These are phyloP conservation scores for Buceros bicornis DNA, from an alignment of 2,797 vertebrate species.

Conservation along the genomic window DNA sequence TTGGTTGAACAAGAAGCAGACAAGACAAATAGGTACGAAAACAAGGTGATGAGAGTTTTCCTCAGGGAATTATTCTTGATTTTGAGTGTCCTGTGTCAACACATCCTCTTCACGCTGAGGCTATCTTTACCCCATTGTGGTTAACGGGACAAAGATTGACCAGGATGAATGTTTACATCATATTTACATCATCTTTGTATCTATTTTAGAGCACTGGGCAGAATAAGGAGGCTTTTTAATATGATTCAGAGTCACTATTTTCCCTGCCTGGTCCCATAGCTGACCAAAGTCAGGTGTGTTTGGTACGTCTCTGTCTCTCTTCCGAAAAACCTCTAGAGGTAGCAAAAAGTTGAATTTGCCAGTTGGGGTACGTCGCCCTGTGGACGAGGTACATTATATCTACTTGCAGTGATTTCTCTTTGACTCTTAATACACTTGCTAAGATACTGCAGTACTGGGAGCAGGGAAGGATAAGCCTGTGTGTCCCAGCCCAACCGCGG, in stretches of 20 bases:
- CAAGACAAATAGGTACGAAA: neutral
- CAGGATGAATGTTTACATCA: neutral
- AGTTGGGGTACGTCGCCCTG: neutral
- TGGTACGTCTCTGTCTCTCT: neutral
- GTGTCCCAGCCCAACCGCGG: neutral
- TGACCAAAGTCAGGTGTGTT: neutral
- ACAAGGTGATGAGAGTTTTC: neutral
- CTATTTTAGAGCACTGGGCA: neutral
- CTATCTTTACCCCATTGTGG: neutral
- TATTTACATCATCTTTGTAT: neutral
- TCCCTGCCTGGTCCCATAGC: neutral
- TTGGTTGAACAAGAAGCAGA: neutral
- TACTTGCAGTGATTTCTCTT: neutral
- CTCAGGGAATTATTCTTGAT: fast-evolving
- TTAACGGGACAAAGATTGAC: neutral
- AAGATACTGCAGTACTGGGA: neutral
- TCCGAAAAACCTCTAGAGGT: neutral
- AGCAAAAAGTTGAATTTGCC: neutral
- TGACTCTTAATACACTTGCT: neutral
- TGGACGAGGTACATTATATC: neutral
- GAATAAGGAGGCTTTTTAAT: neutral
- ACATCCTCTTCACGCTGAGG: neutral
- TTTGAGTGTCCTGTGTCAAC: neutral
- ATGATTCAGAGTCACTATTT: neutral
- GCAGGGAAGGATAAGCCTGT: neutral